Conservation (phyloP, 1,140 invertebrate genomes). For the Orchestia grillus region DNA sequence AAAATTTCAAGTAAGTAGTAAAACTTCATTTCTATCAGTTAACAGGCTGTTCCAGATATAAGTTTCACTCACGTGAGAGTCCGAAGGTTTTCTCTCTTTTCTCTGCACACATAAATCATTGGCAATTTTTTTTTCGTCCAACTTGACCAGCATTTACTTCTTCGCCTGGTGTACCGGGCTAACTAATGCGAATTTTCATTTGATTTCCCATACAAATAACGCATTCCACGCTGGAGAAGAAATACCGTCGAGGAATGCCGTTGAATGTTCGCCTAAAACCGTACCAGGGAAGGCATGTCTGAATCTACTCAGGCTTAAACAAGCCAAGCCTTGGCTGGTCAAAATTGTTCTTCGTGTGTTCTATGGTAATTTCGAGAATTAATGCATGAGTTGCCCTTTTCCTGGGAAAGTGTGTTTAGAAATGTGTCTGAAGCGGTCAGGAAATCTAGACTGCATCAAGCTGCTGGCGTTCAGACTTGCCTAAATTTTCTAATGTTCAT, state of each 20-base stretch:
- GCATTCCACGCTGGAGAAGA: background rate
- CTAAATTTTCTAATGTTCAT: background rate
- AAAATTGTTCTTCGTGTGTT: background rate
- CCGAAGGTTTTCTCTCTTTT: background rate
- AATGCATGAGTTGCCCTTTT: background rate
- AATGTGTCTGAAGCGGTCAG: background rate
- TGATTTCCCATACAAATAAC: background rate
- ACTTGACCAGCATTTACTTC: background rate
- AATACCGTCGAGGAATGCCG: background rate
- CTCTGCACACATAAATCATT: background rate
- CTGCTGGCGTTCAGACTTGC: background rate
- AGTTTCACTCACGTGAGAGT: background rate
- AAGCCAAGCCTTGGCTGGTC: background rate
- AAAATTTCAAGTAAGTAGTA: background rate
- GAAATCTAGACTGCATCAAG: background rate
- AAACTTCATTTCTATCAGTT: background rate
- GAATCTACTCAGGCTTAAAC: background rate
- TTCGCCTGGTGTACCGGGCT: background rate
- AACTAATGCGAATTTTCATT: background rate
- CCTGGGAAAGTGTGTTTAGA: background rate
- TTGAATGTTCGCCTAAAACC: background rate
- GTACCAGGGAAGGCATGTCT: background rate
- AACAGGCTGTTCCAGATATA: background rate
- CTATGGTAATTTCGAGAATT: background rate
- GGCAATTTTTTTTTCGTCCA: background rate